These are phyloP conservation scores for Pheucticus melanocephalus DNA, from an alignment of 2,113 vertebrate genomes.

Conservation along the genomic window DNA sequence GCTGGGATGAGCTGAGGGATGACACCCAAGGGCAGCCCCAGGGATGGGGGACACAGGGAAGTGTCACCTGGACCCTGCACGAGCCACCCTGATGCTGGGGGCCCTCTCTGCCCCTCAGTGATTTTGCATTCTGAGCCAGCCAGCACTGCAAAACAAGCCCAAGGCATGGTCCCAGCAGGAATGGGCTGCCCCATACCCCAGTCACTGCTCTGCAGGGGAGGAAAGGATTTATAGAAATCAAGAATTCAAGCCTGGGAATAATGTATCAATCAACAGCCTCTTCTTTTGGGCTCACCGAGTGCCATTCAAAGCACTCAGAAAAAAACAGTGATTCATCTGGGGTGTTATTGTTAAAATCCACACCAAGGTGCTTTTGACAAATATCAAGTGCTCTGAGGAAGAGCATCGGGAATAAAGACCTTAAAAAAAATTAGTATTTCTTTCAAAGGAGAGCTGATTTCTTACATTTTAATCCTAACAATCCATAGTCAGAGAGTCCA, in stretches of 20 bases:
- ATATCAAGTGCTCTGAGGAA: neutral
- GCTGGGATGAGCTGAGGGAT: neutral
- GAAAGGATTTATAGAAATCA: neutral
- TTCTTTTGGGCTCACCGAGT: neutral
- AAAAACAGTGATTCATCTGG: neutral
- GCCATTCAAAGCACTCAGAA: neutral
- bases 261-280: neutral
- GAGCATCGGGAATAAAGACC: neutral
- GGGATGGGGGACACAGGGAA: neutral
- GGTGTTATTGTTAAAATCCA: neutral
- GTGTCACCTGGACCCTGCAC: rapidly evolving
- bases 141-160: neutral
- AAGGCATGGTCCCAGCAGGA: rapidly evolving
- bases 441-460: neutral
- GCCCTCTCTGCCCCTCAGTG: rapidly evolving
- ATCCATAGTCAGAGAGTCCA: neutral
- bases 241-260: neutral
- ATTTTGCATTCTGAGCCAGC: rapidly evolving
- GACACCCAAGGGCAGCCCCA: neutral
- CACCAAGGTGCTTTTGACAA: neutral
- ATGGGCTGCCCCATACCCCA: rapidly evolving
- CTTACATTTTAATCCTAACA: neutral
- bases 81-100: rapidly evolving
- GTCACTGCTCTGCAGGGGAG: neutral
- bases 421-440: neutral